Conservation (phyloP, 2,113 vertebrate genomes). For the Halcyon senegalensis region DNA sequence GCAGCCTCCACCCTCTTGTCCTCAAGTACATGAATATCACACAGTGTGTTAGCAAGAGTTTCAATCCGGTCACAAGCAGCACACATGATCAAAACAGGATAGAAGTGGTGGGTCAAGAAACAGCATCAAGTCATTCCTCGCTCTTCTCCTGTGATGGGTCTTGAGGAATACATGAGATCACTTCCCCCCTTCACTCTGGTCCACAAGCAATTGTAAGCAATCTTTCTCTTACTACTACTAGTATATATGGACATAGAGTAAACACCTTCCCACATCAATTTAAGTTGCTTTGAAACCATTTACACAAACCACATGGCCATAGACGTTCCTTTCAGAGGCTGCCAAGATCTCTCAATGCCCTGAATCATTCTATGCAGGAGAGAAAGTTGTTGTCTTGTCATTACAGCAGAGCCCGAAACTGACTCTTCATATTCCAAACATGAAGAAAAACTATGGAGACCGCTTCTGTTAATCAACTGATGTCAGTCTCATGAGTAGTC, state of each 20-base stretch:
- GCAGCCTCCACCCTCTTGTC: neutral
- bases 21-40: neutral
- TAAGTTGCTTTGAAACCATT: neutral
- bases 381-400: neutral
- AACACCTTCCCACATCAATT: neutral
- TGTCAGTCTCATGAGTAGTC: neutral
- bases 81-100: neutral
- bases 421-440: neutral
- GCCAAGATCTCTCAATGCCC: neutral
- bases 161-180: neutral
- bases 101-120: neutral
- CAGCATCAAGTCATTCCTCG: neutral
- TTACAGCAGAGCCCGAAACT: neutral
- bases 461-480: neutral
- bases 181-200: neutral
- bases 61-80: neutral
- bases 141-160: neutral
- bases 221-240: neutral
- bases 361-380: accelerated
- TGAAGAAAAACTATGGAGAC: neutral
- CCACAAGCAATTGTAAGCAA: neutral
- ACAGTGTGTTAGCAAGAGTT: neutral
- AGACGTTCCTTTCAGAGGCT: neutral
- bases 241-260: accelerated
- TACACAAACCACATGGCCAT: neutral